Evolutionary conservation across 2,113 vertebrate species (phyloP).

Genomic region (Dipodomys stephensi): DNA sequence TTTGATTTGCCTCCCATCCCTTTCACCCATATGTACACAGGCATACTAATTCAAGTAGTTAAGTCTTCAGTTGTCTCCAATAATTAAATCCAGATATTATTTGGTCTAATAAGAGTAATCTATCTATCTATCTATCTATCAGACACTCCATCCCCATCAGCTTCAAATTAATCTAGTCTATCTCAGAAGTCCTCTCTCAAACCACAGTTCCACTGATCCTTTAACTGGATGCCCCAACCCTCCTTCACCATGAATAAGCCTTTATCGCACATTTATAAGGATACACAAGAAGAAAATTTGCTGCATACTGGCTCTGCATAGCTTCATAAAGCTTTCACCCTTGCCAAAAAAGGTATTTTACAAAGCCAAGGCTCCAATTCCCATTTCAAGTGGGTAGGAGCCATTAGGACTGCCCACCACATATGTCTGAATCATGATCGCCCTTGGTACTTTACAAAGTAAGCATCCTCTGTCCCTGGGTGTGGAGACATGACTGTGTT

Average conservation of each 20-base stretch:
- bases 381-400: background rate
- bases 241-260: background rate
- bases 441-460: background rate
- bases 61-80: conserved; percentile 62
- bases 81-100: conserved; percentile 66
- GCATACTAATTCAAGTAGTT: conserved; percentile 63
- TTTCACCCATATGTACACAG: conserved; percentile 37
- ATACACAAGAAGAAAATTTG: background rate
- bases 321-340: background rate
- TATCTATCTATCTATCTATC: too few species aligned
- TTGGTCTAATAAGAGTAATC: conserved; percentile 27
- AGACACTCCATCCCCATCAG: conserved; percentile 41
- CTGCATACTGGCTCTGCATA: background rate
- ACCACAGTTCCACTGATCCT: background rate
- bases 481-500: background rate
- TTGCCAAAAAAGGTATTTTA: background rate
- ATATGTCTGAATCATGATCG: background rate
- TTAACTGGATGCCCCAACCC: background rate
- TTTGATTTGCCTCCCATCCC: conserved; percentile 51
- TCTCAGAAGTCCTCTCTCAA: conserved; percentile 26
- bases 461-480: background rate
- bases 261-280: background rate
- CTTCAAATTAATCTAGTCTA: conserved; percentile 52
- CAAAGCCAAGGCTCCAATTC: conserved; percentile 18
- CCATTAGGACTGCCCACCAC: background rate